Evolutionary conservation across 2,113 vertebrate species (phyloP), one percentile per base, ranked within the genome.

Genomic region (Callionymus lyra): DNA sequence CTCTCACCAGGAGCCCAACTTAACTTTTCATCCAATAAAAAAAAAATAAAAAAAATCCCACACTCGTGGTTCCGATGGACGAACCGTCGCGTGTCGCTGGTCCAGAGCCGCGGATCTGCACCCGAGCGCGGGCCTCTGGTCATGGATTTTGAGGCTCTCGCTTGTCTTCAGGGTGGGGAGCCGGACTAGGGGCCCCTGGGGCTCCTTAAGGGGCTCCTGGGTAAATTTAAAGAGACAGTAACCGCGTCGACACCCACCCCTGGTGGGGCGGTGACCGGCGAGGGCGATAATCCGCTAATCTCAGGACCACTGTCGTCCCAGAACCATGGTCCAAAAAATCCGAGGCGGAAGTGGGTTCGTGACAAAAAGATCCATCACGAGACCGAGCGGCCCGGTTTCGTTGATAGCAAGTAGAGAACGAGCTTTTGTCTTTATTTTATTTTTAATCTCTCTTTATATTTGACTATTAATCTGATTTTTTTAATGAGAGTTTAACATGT

Each of bases 211-310:
- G 89, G 90, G 91, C 91, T 93, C 91, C 91, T 92, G 90, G 91
- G 91, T 93, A 93, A 93, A 92, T 93, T 93, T 93, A 93, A 93
- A 92, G 91, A 90, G 87, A 88, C 87, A 91, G 89, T 84, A 86
- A 68, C 83, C 72, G 75, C 74, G 82, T 83, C 81, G 81, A 71
- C 71, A 56, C 52, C 65, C 70, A 65, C 68, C 63, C 62, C 57
- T 40, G 57, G 62, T 50, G 49, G 49, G 54, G 62, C 61, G 44
- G 19, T 44, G 59, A 59, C 47, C 58, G 16, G 51, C 50, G 65
- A 60, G 61, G 50, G 31, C 65, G 41, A 10, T 71, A 66, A 76
- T 59, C 71, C 33, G 60, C 60, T 65, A 40, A 52, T 52, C 34
- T 48, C 40, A 46, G 47, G 33, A 44, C 52, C 45, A 65, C 38